A percentile compares a stretch with the other conserved stretches of the same genome.
Conservation (phyloP, 2,797 vertebrate species). For the Pteronotus mesoamericanus region DNA sequence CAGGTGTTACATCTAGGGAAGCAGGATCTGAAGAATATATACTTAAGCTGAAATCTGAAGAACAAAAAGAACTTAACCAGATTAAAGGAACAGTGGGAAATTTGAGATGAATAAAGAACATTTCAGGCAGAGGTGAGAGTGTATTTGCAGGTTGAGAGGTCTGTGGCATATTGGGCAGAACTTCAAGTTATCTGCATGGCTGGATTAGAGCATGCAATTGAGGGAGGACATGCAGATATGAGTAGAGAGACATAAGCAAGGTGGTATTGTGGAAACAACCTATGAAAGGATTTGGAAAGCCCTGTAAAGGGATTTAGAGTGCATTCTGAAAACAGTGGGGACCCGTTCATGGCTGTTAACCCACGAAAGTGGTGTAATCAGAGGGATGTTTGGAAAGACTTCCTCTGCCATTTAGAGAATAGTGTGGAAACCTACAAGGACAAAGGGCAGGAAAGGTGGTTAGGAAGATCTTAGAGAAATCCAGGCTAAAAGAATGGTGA, state of each 20-base stretch:
- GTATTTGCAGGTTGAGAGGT: not conserved
- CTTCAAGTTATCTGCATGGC: not conserved
- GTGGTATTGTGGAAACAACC: not conserved
- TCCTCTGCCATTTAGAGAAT: not conserved
- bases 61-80: not conserved
- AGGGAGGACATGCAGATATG: not conserved
- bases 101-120: not conserved
- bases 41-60: not conserved
- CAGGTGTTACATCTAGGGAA: not conserved
- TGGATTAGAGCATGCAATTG: not conserved
- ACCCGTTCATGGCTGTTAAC: not conserved
- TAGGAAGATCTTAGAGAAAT: not conserved
- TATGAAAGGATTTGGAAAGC: not conserved
- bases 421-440: not conserved
- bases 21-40: not conserved
- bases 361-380: not conserved
- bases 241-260: not conserved
- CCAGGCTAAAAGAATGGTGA: not conserved
- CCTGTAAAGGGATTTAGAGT: not conserved
- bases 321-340: not conserved
- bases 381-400: not conserved
- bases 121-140: not conserved
- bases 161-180: not conserved
- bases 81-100: not conserved
- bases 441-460: not conserved